Evolutionary conservation across 2,888 invertebrate species (phyloP).

Genomic region (Noctua janthina): DNA sequence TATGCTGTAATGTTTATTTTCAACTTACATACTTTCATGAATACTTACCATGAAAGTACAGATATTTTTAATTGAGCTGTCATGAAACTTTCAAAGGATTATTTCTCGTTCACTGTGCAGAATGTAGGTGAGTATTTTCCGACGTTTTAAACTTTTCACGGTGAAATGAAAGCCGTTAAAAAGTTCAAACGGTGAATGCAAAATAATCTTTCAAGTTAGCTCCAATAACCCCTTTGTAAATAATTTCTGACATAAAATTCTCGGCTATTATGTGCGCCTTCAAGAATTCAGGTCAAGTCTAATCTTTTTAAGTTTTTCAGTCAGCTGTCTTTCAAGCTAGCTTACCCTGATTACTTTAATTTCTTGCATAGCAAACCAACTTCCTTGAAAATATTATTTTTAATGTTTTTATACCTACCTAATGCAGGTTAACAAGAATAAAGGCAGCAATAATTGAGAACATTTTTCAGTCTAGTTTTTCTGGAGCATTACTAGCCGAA

Average conservation of each 20-base stretch:
- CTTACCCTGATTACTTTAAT: constrained; percentile 18
- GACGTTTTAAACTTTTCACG: constrained; percentile 31
- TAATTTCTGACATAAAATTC: constrained; percentile 30
- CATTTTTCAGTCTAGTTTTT: neutral
- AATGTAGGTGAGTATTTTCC: constrained; percentile 27
- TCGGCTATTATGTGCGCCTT: constrained; percentile 21
- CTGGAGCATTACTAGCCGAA: neutral
- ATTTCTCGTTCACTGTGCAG: constrained; percentile 19
- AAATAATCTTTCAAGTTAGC: constrained; percentile 29
- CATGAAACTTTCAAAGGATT: neutral
- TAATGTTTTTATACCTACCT: neutral
- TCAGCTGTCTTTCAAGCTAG: constrained; percentile 45
- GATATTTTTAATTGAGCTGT: neutral
- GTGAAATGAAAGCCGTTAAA: constrained; percentile 31
- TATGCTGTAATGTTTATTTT: neutral
- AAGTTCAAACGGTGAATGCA: constrained; percentile 46
- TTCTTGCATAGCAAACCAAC: constrained; percentile 3
- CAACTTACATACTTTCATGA: neutral
- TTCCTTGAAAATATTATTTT: constrained; percentile 2
- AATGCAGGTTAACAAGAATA: neutral
- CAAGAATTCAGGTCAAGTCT: constrained; percentile 42
- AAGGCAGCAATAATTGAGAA: neutral
- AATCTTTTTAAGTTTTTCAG: constrained; percentile 34
- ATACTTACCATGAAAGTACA: neutral
- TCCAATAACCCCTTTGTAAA: constrained; percentile 31